These are phyloP conservation scores for Trinectes maculatus DNA, from an alignment of 2,113 vertebrate species.

Conservation along the genomic window DNA sequence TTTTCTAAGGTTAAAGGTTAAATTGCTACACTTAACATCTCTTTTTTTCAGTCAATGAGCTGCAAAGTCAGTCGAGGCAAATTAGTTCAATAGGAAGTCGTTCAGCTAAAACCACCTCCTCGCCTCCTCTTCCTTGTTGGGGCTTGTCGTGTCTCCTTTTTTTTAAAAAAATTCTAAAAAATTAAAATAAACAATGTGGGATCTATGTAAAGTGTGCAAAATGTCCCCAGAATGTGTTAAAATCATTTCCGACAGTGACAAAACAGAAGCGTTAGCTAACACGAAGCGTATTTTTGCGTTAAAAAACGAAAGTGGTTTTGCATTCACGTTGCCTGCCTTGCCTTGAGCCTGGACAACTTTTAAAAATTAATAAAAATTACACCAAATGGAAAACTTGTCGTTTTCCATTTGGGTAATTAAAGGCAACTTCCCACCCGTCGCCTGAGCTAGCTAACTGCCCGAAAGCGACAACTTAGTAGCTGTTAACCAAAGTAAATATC, in stretches of 20 bases:
- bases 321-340: conserved; percentile 34
- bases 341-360: conserved; percentile 39
- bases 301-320: conserved; percentile 60
- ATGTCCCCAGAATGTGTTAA: conserved; percentile 43
- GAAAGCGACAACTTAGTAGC: conserved; percentile 30
- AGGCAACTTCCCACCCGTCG: conserved; percentile 48
- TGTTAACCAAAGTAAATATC: conserved; percentile 65
- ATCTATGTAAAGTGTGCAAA: conserved; percentile 46
- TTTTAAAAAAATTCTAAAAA: conserved; percentile 80
- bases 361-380: conserved; percentile 88
- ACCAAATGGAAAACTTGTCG: conserved; percentile 35
- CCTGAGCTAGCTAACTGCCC: background rate
- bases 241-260: conserved; percentile 83
- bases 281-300: background rate
- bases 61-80: conserved; percentile 42
- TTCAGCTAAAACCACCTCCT: conserved; percentile 42
- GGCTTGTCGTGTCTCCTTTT: conserved; percentile 16
- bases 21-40: background rate
- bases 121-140: conserved; percentile 80
- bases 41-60: conserved; percentile 12
- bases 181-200: conserved; percentile 56
- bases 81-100: conserved; percentile 58
- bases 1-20: conserved; percentile 3
- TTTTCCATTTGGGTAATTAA: conserved; percentile 84
- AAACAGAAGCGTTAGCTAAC: conserved; percentile 28